phyloP scores from a whole-genome alignment of 2,797 vertebrate genomes.

The Alosa sapidissima region DNA sequence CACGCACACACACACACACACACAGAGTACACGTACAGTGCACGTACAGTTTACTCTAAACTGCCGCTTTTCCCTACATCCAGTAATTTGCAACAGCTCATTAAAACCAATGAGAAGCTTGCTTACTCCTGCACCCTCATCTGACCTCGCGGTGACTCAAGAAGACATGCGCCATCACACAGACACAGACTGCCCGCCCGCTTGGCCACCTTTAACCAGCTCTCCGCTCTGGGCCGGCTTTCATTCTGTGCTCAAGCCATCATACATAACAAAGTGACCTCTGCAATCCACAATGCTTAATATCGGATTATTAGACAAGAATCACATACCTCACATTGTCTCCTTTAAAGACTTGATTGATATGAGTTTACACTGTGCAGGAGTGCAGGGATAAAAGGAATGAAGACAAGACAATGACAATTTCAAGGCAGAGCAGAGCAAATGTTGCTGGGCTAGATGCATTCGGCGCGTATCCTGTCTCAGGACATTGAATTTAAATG shows the following conservation, averaged over 20 bases:
- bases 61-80: background rate
- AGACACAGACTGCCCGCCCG: background rate
- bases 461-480: slow-evolving; percentile 33
- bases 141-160: background rate
- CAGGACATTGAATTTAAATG: slow-evolving; percentile 35
- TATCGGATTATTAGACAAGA: background rate
- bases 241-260: background rate
- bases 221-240: background rate
- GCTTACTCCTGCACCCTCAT: background rate
- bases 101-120: background rate
- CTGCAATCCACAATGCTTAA: background rate
- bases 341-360: slow-evolving; percentile 10
- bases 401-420: background rate
- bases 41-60: background rate
- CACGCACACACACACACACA: background rate
- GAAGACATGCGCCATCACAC: background rate
- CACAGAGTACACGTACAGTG: background rate
- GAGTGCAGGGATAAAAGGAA: slow-evolving; percentile 10
- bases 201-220: background rate
- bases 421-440: background rate
- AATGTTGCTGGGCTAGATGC: slow-evolving; percentile 33
- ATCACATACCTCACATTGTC: background rate
- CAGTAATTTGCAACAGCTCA: background rate
- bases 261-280: background rate
- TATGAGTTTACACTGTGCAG: background rate